These are phyloP conservation scores for Brachyptera putata DNA, from an alignment of 2,888 invertebrate genomes.

Conservation along the genomic window DNA sequence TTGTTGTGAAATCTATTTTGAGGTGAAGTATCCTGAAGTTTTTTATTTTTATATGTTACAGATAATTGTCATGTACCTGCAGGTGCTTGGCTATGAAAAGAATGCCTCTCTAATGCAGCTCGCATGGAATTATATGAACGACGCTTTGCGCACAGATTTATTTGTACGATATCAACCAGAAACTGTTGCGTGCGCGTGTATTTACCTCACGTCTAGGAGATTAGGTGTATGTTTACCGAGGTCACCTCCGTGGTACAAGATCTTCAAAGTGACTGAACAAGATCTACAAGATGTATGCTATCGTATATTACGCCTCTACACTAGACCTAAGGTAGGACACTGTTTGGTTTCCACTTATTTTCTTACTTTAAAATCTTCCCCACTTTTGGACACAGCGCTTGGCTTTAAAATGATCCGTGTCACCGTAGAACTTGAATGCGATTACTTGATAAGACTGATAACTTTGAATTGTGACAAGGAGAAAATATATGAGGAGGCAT, in stretches of 20 bases:
- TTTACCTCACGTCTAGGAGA: conserved; percentile 89
- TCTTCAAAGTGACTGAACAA: conserved; percentile 80
- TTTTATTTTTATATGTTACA: conserved; percentile 39
- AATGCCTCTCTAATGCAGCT: conserved; percentile 88
- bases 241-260: conserved; percentile 82
- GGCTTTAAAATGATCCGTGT: no score
- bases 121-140: conserved; percentile 99
- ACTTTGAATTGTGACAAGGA: no score
- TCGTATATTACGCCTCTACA: conserved; percentile 79
- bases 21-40: neutral
- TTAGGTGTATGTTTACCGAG: conserved; percentile 80
- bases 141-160: conserved; percentile 92
- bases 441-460: no score
- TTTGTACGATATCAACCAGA: conserved; percentile 95
- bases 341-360: neutral
- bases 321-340: conserved; percentile 67
- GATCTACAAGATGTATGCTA: conserved; percentile 80
- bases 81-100: conserved; percentile 84
- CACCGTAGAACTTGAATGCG: no score
- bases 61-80: conserved; percentile 90
- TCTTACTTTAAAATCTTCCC: no score
- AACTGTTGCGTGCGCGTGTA: conserved; percentile 98
- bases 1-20: neutral
- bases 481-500: no score
- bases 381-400: no score